Conservation (phyloP, 2,888 invertebrate species). For the Acleris literana region DNA sequence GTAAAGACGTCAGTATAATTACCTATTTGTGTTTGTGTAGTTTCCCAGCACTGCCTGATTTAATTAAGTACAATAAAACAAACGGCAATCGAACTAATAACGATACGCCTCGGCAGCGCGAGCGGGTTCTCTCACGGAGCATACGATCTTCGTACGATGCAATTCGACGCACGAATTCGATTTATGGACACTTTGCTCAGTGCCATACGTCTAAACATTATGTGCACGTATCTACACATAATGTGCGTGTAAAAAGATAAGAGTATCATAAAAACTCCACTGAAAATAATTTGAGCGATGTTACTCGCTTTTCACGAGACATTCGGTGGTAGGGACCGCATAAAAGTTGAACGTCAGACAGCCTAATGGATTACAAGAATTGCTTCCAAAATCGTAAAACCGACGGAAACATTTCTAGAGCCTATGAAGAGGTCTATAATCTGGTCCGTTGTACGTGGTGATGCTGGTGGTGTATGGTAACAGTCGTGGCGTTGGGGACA, state of each 20-base stretch:
- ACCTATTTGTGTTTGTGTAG: no score
- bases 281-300: slow-evolving; percentile 82
- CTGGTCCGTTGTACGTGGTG: slow-evolving; percentile 57
- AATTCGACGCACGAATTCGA: slow-evolving; percentile 77
- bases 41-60: no score
- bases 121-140: no score
- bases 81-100: no score
- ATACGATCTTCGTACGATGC: slow-evolving; percentile 43
- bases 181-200: slow-evolving; percentile 73
- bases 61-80: no score
- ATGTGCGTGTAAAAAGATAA: slow-evolving; percentile 82
- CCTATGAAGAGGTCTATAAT: slow-evolving; percentile 64
- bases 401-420: slow-evolving; percentile 64
- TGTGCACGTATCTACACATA: slow-evolving; percentile 77
- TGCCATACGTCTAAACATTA: slow-evolving; percentile 74
- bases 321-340: slow-evolving; percentile 77
- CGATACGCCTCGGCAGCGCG: no score
- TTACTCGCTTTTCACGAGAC: slow-evolving; percentile 77
- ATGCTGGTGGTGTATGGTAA: slow-evolving; percentile 53
- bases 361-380: slow-evolving; percentile 82
- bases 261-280: slow-evolving; percentile 79
- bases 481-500: slow-evolving; percentile 43
- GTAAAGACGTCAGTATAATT: no score
- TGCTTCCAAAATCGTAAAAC: slow-evolving; percentile 73
- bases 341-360: slow-evolving; percentile 80